Evolutionary conservation across 2,797 vertebrate species (phyloP).

Genomic region (Malacoraja senta): DNA sequence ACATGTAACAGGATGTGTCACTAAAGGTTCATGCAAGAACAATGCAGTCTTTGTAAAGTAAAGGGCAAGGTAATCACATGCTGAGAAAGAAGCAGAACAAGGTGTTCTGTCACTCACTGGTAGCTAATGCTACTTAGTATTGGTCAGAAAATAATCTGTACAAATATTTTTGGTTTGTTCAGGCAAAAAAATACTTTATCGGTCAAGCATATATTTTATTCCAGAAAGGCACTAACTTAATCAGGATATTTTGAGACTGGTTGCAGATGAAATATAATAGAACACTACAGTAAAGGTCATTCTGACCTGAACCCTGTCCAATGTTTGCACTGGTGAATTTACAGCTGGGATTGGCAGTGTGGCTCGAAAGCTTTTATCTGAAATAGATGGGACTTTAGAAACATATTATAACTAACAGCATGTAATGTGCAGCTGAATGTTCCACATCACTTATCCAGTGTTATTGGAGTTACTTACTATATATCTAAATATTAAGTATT

Average conservation of each 20-base stretch:
- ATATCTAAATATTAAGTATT: background rate
- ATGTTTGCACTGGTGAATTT: background rate
- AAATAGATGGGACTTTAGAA: conserved; percentile 4
- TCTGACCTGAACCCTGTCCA: background rate
- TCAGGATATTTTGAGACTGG: background rate
- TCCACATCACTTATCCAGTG: background rate
- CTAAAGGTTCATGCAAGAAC: conserved; percentile 25
- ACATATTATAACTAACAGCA: background rate
- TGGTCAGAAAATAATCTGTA: background rate
- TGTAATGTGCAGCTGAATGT: conserved; percentile 2
- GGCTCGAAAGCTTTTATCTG: background rate
- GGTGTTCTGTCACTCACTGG: background rate
- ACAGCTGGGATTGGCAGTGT: background rate
- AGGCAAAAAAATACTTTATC: background rate
- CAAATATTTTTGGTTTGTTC: conserved; percentile 13
- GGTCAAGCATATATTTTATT: background rate
- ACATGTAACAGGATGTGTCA: conserved; percentile 38
- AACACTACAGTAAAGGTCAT: background rate
- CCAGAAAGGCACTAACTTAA: background rate
- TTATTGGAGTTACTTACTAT: background rate
- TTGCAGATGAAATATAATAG: background rate
- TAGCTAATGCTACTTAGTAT: background rate
- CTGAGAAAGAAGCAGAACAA: background rate
- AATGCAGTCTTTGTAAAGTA: conserved; percentile 28
- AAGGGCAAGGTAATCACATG: conserved; percentile 21